Evolutionary conservation across 2,113 vertebrate species (phyloP).

Genomic region (Callionymus lyra): DNA sequence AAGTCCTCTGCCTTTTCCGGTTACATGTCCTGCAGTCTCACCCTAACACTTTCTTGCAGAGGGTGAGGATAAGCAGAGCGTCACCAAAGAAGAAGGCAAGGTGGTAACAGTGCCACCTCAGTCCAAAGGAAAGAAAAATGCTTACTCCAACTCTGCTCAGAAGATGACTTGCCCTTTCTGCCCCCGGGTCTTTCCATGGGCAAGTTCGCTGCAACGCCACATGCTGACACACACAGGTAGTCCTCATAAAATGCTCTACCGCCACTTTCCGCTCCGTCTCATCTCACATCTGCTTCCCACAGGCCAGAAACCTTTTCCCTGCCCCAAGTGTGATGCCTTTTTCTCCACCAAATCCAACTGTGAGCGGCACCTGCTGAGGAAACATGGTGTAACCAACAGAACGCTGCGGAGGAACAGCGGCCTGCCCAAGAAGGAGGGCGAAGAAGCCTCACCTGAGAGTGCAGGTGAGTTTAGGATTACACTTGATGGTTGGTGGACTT

Average conservation of each 20-base stretch:
- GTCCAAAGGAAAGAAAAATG: slow-evolving; percentile 77
- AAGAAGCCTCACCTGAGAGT: slow-evolving; percentile 66
- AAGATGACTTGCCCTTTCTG: slow-evolving; percentile 90
- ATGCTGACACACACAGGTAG: slow-evolving; percentile 94
- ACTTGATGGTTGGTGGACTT: background rate
- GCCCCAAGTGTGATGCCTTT: slow-evolving; percentile 73
- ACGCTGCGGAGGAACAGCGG: slow-evolving; percentile 71
- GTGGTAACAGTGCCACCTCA: slow-evolving; percentile 36
- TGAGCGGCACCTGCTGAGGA: slow-evolving; percentile 84
- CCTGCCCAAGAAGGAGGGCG: slow-evolving; percentile 59
- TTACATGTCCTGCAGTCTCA: too few species aligned
- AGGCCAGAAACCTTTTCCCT: slow-evolving; percentile 81
- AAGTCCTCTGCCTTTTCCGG: too few species aligned
- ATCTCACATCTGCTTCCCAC: slow-evolving; percentile 3
- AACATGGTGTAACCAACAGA: slow-evolving; percentile 71
- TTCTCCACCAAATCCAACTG: slow-evolving; percentile 87
- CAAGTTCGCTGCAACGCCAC: slow-evolving; percentile 88
- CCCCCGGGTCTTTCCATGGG: slow-evolving; percentile 89
- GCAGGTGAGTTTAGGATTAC: slow-evolving; percentile 45
- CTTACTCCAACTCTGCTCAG: slow-evolving; percentile 87
- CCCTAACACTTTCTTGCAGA: slow-evolving; percentile 27
- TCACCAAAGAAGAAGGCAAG: slow-evolving; percentile 56
- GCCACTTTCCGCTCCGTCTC: too few species aligned
- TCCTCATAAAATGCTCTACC: background rate
- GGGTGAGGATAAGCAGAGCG: slow-evolving; percentile 56